Percentiles rank a stretch among this genome's conserved stretches.
Conservation (phyloP, 2,113 vertebrate genomes). For the Telmatochromis sp. region DNA sequence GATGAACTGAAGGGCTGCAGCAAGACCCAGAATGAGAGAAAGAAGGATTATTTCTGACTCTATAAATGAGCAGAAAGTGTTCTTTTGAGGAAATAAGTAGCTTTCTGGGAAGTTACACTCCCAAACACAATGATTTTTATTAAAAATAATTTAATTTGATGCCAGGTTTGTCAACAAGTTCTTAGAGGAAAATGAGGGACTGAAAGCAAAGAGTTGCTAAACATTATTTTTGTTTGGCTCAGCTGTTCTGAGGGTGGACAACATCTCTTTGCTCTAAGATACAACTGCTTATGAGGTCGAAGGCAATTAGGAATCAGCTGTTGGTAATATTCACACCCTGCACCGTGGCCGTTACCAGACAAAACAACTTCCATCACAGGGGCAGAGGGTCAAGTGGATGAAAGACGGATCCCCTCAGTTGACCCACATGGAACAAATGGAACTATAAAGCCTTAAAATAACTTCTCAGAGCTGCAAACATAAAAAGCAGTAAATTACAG, state of each 20-base stretch:
- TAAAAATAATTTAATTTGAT: background rate
- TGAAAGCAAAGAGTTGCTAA: background rate
- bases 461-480: background rate
- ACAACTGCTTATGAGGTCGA: background rate
- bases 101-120: background rate
- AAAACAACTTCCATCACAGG: background rate
- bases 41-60: background rate
- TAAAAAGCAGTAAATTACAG: background rate
- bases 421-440: background rate
- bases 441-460: background rate
- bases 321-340: background rate
- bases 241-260: background rate
- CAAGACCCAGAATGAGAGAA: background rate
- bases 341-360: background rate
- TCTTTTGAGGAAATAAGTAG: background rate
- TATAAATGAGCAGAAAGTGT: background rate
- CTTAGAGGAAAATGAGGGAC: background rate
- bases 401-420: background rate
- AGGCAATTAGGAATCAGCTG: background rate
- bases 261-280: background rate
- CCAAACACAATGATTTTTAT: background rate
- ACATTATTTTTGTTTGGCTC: background rate
- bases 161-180: background rate
- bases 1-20: background rate
- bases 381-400: background rate